Percentiles rank a stretch among this genome's conserved stretches.
These are phyloP conservation scores for Ypsolopha sequella DNA, from an alignment of 2,888 invertebrate species.

Conservation along the genomic window DNA sequence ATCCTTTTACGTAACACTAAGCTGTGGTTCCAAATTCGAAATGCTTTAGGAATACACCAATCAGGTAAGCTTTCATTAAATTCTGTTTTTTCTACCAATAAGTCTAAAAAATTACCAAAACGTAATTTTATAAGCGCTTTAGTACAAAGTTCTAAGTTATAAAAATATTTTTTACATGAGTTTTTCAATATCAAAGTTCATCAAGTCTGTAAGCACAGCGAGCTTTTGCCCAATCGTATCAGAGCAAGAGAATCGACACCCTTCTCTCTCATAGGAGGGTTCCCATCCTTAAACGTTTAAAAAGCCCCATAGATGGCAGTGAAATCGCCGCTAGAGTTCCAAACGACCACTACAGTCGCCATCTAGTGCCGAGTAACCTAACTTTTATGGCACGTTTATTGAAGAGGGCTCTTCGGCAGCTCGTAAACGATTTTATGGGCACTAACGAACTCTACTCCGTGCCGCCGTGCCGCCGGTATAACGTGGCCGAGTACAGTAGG, in stretches of 20 bases:
- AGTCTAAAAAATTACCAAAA: too few relatives aligned
- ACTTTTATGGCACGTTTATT: slow-evolving; percentile 69
- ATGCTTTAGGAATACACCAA: not conserved
- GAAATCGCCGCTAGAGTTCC: slow-evolving; percentile 60
- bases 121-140: too few relatives aligned
- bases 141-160: too few relatives aligned
- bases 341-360: slow-evolving; percentile 66
- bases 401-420: slow-evolving; percentile 70
- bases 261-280: slow-evolving; percentile 24
- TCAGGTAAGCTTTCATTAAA: too few relatives aligned
- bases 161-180: too few relatives aligned
- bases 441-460: slow-evolving; percentile 64
- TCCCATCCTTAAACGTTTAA: slow-evolving; percentile 50
- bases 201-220: slow-evolving; percentile 12
- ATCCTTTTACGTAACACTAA: not conserved
- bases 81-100: too few relatives aligned
- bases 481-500: slow-evolving; percentile 62
- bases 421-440: slow-evolving; percentile 70
- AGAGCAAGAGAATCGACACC: slow-evolving; percentile 21
- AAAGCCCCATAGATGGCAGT: slow-evolving; percentile 69
- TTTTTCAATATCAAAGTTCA: too few relatives aligned
- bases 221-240: slow-evolving; percentile 28
- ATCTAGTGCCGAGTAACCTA: slow-evolving; percentile 65
- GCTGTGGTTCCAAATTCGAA: not conserved
- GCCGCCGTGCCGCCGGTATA: slow-evolving; percentile 55